Percentiles rank a stretch among this genome's conserved stretches.
phyloP scores from a whole-genome alignment of 2,888 invertebrate species.

The Bombylius major region DNA sequence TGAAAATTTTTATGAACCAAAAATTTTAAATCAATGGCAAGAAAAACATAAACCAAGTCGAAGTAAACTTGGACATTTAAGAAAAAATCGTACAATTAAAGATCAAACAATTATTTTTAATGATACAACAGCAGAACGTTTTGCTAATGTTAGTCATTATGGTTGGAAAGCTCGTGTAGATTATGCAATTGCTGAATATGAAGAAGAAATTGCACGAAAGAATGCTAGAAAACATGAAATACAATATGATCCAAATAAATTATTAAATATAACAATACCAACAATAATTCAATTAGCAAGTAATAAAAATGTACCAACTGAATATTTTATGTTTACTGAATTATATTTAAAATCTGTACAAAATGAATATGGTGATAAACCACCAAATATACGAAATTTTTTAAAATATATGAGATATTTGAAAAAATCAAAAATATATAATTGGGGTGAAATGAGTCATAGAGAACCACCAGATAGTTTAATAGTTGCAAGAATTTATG shows the following conservation, averaged over 20 bases:
- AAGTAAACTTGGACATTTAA: neutral
- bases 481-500: neutral
- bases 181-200: constrained; percentile 10
- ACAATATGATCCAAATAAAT: constrained; percentile 2
- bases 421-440: constrained; percentile 4
- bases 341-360: constrained; percentile 12
- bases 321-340: constrained; percentile 11
- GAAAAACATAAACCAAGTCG: neutral
- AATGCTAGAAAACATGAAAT: neutral
- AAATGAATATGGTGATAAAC: constrained; percentile 14
- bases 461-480: neutral
- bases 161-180: constrained; percentile 16
- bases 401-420: constrained; percentile 9
- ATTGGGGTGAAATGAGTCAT: neutral
- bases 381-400: constrained; percentile 15
- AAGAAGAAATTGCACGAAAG: constrained; percentile 1
- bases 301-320: constrained; percentile 9
- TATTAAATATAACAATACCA: constrained; percentile 13
- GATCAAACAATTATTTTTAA: constrained; percentile 3
- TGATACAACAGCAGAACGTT: constrained; percentile 7
- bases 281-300: constrained; percentile 15
- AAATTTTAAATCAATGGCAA: neutral
- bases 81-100: neutral
- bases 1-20: neutral
- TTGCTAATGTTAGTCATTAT: constrained; percentile 5